Evolutionary conservation across 2,113 vertebrate species (phyloP), one percentile per base, ranked within the genome.

Genomic region (Myiagra hebetior): DNA sequence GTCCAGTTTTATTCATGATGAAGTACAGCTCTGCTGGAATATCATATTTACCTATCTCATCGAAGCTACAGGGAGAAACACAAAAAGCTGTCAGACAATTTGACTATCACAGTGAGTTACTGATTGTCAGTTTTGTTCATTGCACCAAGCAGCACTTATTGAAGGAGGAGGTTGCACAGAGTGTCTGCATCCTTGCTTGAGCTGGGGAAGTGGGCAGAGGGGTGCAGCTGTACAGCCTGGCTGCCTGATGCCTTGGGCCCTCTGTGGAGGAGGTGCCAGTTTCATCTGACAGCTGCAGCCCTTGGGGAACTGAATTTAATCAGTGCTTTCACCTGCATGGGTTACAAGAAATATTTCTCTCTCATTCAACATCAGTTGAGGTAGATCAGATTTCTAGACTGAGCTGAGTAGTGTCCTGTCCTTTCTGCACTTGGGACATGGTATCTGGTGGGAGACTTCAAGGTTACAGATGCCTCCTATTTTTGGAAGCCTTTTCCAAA

Each of bases 31-130:
- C 98, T 28, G 99, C 99, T 37, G 99, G 98, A 62, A 99, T 98
- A 81, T 99, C 99, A 13, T 99, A 99, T 81, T 98, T 98, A n/a
- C 99, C 99, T 91, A 99, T 98, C 52, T 99, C 99, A 95, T 99
- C 98, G 3, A 98, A 98, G 92, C 99, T 99, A 65, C 5, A 16
- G 78, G 21, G 77, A 94, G 95, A 97, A 95, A 97, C 70, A 95
- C 80, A 97, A 95, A 95, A 53, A 73, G 27, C 42, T 50, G 59
- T 39, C 41, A 90, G 50, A 30, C 7, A 50, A 24, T 53, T 69
- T 5, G 6, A 16, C 27, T 18, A 1, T 37, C 44, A 24, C 7
- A 37, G 28, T 13, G 63, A 76, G 37, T 30, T 46, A 55, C 42
- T 77, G 50, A 44, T 31, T 12, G 35, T 55, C 47, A 55, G 15